Conservation (phyloP, 2,888 invertebrate genomes). For the Drosophila birchii region DNA sequence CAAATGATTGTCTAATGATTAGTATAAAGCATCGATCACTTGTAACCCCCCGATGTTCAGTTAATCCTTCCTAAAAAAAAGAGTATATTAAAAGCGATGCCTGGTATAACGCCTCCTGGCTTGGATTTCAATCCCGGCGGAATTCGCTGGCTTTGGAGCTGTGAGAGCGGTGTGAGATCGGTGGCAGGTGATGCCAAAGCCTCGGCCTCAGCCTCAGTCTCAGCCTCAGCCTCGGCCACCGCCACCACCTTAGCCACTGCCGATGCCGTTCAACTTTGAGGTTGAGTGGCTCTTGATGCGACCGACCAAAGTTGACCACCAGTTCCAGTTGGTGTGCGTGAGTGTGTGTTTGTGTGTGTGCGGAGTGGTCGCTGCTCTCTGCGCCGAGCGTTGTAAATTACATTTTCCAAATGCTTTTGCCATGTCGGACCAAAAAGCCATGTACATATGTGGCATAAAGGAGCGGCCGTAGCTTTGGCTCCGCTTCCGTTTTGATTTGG, state of each 20-base stretch:
- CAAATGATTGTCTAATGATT: not conserved
- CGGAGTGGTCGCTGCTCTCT: constrained; percentile 43
- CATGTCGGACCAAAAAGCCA: constrained; percentile 79
- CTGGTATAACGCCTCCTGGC: not conserved
- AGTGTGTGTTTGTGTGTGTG: constrained; percentile 25
- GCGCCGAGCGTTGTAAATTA: constrained; percentile 79
- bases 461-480: constrained; percentile 37
- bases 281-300: constrained; percentile 54
- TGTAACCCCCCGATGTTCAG: too few species aligned
- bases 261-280: constrained; percentile 54
- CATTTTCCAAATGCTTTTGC: constrained; percentile 82
- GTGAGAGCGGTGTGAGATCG: constrained; percentile 67
- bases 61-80: not conserved
- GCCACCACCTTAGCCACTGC: constrained; percentile 7
- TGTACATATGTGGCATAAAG: constrained; percentile 75
- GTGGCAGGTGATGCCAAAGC: constrained; percentile 69
- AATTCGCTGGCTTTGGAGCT: constrained; percentile 23
- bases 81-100: constrained; percentile 21
- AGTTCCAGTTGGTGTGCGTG: constrained; percentile 29
- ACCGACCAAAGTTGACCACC: constrained; percentile 50
- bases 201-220: constrained; percentile 16
- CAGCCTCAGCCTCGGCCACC: not conserved
- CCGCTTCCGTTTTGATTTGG: constrained; percentile 67
- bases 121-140: constrained; percentile 30
- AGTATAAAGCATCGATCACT: not conserved